Conservation (phyloP, 2,888 invertebrate genomes). For the Eilema depressum region DNA sequence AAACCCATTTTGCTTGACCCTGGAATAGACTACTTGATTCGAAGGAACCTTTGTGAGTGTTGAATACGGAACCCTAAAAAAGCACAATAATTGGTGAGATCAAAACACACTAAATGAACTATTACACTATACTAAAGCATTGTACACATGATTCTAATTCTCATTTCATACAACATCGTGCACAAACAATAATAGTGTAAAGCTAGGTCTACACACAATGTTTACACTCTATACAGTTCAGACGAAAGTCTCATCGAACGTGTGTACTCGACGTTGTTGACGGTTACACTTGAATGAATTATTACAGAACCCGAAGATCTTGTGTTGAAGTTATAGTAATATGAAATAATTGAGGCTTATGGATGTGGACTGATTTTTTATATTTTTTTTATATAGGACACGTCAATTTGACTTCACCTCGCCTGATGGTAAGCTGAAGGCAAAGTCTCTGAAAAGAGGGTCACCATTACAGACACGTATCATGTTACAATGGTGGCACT, state of each 20-base stretch:
- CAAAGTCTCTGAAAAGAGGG: too few species aligned
- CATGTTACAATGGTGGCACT: too few species aligned
- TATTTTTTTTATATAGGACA: too few species aligned
- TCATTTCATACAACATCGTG: not conserved
- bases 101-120: not conserved
- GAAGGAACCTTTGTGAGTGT: too few species aligned
- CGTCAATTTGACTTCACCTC: too few species aligned
- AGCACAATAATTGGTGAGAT: not conserved
- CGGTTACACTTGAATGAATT: conserved; percentile 11
- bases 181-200: conserved; percentile 18
- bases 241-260: not conserved
- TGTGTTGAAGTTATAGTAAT: not conserved
- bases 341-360: too few species aligned
- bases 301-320: not conserved
- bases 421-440: too few species aligned
- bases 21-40: too few species aligned
- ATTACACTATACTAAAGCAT: not conserved
- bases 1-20: too few species aligned
- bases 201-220: conserved; percentile 11
- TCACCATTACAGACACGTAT: too few species aligned
- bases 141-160: not conserved
- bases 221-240: conserved; percentile 7
- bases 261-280: conserved; percentile 2
- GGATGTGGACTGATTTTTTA: too few species aligned
- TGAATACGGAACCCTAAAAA: not conserved